phyloP scores from a whole-genome alignment of 2,113 vertebrate genomes.

The Prionailurus bengalensis region DNA sequence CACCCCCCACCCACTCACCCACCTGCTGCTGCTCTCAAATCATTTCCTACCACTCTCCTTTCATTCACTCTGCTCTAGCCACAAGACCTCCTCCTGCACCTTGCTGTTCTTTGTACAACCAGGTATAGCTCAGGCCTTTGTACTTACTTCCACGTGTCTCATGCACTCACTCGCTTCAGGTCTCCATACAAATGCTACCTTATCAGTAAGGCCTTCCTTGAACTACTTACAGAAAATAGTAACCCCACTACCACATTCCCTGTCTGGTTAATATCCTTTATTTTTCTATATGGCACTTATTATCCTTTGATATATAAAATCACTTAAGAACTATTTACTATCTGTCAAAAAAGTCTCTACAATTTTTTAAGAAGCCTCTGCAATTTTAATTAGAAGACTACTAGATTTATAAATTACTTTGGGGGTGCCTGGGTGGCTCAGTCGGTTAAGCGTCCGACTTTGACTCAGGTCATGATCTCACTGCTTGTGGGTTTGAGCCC shows the following conservation, averaged over 20 bases:
- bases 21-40: neutral
- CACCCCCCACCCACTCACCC: neutral
- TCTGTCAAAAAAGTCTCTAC: neutral
- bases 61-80: neutral
- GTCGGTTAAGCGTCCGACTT: too few relatives aligned
- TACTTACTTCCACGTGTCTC: neutral
- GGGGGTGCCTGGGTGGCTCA: neutral
- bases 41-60: neutral
- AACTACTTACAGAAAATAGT: neutral
- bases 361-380: neutral
- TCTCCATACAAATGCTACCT: neutral
- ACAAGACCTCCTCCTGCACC: neutral
- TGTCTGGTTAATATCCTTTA: neutral
- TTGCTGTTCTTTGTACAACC: neutral
- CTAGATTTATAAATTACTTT: neutral
- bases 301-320: slow-evolving; percentile 14
- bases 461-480: too few relatives aligned
- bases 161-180: neutral
- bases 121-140: neutral
- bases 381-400: neutral
- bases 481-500: too few relatives aligned
- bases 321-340: neutral
- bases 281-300: neutral
- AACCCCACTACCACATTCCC: neutral
- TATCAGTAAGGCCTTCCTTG: neutral